A percentile compares a stretch with the other conserved stretches of the same genome.
These are phyloP conservation scores for Oithona nana DNA, from an alignment of 2,888 invertebrate species.

Conservation along the genomic window DNA sequence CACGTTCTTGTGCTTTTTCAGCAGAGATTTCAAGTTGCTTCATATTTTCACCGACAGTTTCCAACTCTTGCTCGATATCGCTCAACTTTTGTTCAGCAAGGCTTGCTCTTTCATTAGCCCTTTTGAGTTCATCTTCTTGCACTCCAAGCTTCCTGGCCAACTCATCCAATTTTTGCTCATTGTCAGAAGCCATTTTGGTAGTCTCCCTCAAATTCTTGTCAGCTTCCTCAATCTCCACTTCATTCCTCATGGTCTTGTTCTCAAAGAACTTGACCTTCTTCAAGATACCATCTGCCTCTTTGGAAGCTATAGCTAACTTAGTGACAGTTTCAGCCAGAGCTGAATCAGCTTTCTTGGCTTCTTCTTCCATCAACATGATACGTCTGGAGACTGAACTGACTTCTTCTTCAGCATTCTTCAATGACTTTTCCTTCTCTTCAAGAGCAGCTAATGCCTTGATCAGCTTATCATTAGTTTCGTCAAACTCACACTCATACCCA, in stretches of 20 bases:
- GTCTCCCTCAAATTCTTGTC: constrained; percentile 17
- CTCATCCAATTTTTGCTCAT: constrained; percentile 7
- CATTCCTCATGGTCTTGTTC: constrained; percentile 15
- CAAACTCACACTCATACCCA: constrained; percentile 13
- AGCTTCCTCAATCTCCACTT: constrained; percentile 14
- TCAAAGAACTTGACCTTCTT: constrained; percentile 17
- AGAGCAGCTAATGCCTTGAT: constrained; percentile 10
- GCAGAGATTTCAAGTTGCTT: constrained; percentile 18
- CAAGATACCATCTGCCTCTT: constrained; percentile 15
- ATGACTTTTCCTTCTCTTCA: constrained; percentile 17
- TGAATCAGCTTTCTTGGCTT: constrained; percentile 16
- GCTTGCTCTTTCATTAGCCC: constrained; percentile 10
- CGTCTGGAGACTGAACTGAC: constrained; percentile 11
- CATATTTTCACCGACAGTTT: constrained; percentile 17
- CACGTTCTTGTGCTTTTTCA: constrained; percentile 13
- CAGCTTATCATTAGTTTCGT: constrained; percentile 17
- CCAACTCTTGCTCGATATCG: constrained; percentile 14
- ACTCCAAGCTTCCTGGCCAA: background rate
- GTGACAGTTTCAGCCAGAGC: constrained; percentile 16
- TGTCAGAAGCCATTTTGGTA: constrained; percentile 17
- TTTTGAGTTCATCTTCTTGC: background rate
- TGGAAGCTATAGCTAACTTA: constrained; percentile 15
- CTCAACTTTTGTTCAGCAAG: constrained; percentile 16
- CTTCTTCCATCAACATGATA: constrained; percentile 17
- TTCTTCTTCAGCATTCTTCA: constrained; percentile 15